Evolutionary conservation across 2,888 invertebrate genomes (phyloP).

Genomic region (Lypha dubia): DNA sequence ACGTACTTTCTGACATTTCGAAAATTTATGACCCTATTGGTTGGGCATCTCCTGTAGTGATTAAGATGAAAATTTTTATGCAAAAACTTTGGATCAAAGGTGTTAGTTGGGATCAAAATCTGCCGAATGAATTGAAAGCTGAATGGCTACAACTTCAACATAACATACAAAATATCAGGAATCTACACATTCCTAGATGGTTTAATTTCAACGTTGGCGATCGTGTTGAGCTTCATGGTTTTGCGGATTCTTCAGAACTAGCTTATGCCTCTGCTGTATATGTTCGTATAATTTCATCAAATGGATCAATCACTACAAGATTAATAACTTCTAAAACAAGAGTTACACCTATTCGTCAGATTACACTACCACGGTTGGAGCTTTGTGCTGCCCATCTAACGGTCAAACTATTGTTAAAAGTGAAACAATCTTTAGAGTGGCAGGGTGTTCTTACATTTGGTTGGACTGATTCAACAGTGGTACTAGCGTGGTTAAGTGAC

Average conservation of each 20-base stretch:
- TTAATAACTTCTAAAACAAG: constrained; percentile 33
- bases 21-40: too few species aligned
- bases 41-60: too few species aligned
- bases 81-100: constrained; percentile 47
- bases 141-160: constrained; percentile 28
- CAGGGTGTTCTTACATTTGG: constrained; percentile 21
- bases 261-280: too few species aligned
- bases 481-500: constrained; percentile 57
- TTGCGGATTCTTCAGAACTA: constrained; percentile 39
- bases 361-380: constrained; percentile 57
- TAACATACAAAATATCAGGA: constrained; percentile 7
- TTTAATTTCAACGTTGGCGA: constrained; percentile 12
- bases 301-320: constrained; percentile 18
- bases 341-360: constrained; percentile 46
- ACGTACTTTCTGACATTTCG: too few species aligned
- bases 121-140: background rate
- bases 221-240: constrained; percentile 51
- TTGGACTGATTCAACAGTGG: constrained; percentile 57
- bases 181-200: constrained; percentile 30
- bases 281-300: background rate
- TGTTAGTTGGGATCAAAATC: constrained; percentile 33
- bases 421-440: constrained; percentile 24
- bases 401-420: constrained; percentile 52
- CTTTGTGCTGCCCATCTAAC: constrained; percentile 51
- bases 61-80: constrained; percentile 2